Percentiles rank a stretch among this genome's conserved stretches.
Conservation (phyloP, 2,113 vertebrate species). For the Eleginops maclovinus region DNA sequence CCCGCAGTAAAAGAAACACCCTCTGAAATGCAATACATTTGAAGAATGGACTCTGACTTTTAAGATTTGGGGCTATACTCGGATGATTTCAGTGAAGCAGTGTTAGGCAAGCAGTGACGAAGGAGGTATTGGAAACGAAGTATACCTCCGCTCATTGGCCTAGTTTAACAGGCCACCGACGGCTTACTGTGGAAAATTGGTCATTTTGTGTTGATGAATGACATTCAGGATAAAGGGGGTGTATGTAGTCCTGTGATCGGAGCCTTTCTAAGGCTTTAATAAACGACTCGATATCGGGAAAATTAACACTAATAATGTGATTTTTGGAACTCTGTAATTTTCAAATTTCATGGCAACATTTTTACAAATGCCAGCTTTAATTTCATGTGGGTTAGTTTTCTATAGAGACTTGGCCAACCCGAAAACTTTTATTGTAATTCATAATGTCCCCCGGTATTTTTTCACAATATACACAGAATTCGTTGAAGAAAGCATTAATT, state of each 20-base stretch:
- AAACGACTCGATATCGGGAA: slow-evolving; percentile 30
- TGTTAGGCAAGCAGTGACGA: slow-evolving; percentile 50
- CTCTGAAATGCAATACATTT: slow-evolving; percentile 83
- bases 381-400: neutral
- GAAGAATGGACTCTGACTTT: slow-evolving; percentile 80
- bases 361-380: slow-evolving; percentile 33
- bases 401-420: neutral
- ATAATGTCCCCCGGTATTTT: neutral
- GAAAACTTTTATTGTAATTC: neutral
- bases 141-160: slow-evolving; percentile 55
- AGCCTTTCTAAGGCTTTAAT: slow-evolving; percentile 42
- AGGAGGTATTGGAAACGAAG: slow-evolving; percentile 51
- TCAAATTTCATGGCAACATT: slow-evolving; percentile 6
- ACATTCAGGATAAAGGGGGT: slow-evolving; percentile 43
- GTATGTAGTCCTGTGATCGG: slow-evolving; percentile 38
- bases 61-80: slow-evolving; percentile 70
- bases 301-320: neutral
- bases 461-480: neutral
- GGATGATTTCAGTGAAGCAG: slow-evolving; percentile 58
- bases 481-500: neutral
- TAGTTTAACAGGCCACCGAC: slow-evolving; percentile 68
- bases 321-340: slow-evolving; percentile 29
- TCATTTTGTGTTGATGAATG: slow-evolving; percentile 64
- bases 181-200: slow-evolving; percentile 56
- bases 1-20: slow-evolving; percentile 56